Evolutionary conservation across 2,888 invertebrate species (phyloP).

Genomic region (Ceratothoa steindachneri): DNA sequence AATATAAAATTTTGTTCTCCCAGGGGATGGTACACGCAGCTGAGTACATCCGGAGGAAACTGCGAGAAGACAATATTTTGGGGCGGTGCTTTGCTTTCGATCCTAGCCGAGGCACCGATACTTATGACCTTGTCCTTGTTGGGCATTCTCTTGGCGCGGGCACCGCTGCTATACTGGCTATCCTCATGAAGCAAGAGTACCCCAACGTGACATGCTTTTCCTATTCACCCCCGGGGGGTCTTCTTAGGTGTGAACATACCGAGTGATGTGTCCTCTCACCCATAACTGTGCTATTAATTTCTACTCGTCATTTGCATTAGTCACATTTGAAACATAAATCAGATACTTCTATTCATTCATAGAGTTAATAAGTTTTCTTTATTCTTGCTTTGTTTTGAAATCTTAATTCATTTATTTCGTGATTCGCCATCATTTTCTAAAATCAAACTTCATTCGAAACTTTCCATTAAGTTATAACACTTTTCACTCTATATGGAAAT

Average conservation of each 20-base stretch:
- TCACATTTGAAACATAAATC: no score
- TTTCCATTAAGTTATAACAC: no score
- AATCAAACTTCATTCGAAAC: no score
- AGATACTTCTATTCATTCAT: no score
- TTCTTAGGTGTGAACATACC: slow-evolving; percentile 66
- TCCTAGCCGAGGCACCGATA: slow-evolving; percentile 59
- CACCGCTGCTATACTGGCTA: slow-evolving; percentile 75
- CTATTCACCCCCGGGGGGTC: slow-evolving; percentile 78
- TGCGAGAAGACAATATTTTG: slow-evolving; percentile 68
- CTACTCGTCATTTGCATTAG: no score
- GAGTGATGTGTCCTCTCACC: no score
- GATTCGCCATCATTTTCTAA: no score
- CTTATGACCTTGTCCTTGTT: slow-evolving; percentile 54
- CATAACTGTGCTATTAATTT: no score
- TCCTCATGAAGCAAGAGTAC: slow-evolving; percentile 70
- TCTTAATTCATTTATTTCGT: no score
- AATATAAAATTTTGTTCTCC: slow-evolving; percentile 22
- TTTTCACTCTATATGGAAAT: no score
- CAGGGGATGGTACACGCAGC: slow-evolving; percentile 81
- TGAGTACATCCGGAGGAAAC: slow-evolving; percentile 72
- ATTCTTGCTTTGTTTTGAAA: no score
- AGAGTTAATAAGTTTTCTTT: no score
- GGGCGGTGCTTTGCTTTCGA: slow-evolving; percentile 61
- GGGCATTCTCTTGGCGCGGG: slow-evolving; percentile 83
- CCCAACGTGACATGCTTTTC: slow-evolving; percentile 73